Base-by-base conservation (phyloP, 2,888 invertebrate genomes). In the Phania funesta region DNA sequence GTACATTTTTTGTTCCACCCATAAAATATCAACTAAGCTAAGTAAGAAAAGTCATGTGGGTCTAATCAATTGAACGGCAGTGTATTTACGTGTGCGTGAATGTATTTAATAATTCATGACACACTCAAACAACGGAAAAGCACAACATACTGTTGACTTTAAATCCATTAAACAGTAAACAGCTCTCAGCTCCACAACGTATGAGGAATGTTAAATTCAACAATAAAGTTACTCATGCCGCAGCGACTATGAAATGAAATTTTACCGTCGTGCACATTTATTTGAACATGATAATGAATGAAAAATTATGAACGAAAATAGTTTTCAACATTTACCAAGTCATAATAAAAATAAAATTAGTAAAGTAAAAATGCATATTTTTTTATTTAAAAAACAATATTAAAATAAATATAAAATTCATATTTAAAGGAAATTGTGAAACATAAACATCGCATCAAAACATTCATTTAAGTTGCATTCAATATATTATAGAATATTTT, bases 381-480 rank as follows among this genome's bases (percentile, higher is more conserved):
- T 13, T 35, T 35, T n/a, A 9, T 1, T 13, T 18, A 26, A 5
- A 6, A 3, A 32, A 26, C 5, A 3, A 13, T 38, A 13, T 9
- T 2, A 38, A 13, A 38, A n/a, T 38, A 3, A 13, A 11, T 13
- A 38, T n/a, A 38, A 38, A 38, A 3, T 11, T 38, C 1, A 38
- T 1, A n/a, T 13, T 9, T 2, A 41, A 22, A 32, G 50, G n/a
- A 64, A 8, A 18, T 38, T 3, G 38, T 11, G 46, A 41, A 50
- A 50, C 41, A 58, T 11, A 38, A 67, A 67, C 52, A 77, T 75
- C 50, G 58, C 58, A 65, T 79, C 32, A 71, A 80, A 76, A 77
- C 80, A 80, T 77, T 60, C 65, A 80, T 67, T 71, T 71, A 67
- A 71, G 58, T 76, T 50, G 71, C 71, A 80, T 80, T 71, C 76